A percentile compares a stretch with the other conserved stretches of the same genome.
Conservation (phyloP, 2,113 vertebrate genomes). For the Apeltes quadracus region DNA sequence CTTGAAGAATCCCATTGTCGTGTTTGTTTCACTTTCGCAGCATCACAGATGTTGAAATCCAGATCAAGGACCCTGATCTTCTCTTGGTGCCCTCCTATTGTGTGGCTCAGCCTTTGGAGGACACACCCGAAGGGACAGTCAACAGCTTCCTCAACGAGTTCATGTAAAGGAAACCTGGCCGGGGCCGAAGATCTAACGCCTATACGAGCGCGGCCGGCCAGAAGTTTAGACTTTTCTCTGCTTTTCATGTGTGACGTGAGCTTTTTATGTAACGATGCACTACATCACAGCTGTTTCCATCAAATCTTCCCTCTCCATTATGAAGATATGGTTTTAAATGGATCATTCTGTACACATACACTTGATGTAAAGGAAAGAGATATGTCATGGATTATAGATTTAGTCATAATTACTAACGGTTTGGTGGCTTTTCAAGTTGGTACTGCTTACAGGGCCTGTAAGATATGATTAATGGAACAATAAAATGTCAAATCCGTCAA, state of each 20-base stretch:
- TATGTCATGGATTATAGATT: constrained; percentile 47
- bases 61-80: constrained; percentile 73
- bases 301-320: constrained; percentile 35
- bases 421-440: constrained; percentile 58
- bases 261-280: constrained; percentile 45
- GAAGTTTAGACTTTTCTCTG: constrained; percentile 49
- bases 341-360: constrained; percentile 47
- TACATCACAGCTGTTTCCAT: constrained; percentile 53
- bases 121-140: constrained; percentile 70
- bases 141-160: constrained; percentile 69
- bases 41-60: constrained; percentile 42
- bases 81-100: constrained; percentile 65
- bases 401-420: constrained; percentile 68
- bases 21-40: constrained; percentile 42
- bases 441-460: constrained; percentile 64
- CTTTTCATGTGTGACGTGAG: constrained; percentile 32
- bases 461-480: constrained; percentile 69
- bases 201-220: constrained; percentile 30
- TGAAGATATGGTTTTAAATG: constrained; percentile 56
- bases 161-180: constrained; percentile 51
- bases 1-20: neutral
- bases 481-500: constrained; percentile 68
- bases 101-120: constrained; percentile 57
- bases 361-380: constrained; percentile 43
- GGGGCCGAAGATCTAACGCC: constrained; percentile 25